Base-by-base conservation (phyloP, 2,888 invertebrate genomes). In the Argynnis bischoffii region DNA sequence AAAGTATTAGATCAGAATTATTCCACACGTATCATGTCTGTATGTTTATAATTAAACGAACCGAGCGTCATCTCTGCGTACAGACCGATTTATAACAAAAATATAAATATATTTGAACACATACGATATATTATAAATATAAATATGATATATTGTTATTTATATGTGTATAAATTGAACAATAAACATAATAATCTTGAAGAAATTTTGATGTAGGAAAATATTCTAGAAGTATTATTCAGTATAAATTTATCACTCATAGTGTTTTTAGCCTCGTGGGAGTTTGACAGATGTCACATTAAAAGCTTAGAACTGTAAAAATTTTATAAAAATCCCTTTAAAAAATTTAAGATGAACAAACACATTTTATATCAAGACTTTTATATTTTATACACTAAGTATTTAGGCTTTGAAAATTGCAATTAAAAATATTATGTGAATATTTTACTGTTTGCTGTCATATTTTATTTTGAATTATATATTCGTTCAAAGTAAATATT, bases 41-140 rank as follows among this genome's bases (percentile, higher is more conserved):
- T 61, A 41, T 61, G 61, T 61, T 61, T 61, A 61, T 61, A 61
- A 61, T 61, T 61, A 61, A 61, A 61, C 61, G 51, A 18, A 51
- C 41, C 50, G 35, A 11, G 35, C 61, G 61, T 61, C 61, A 61
- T 61, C 60, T 61, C 35, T 15, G 6, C 51, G 15, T 61, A 51
- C 15, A 41, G 51, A 61, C 51, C 35, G 51, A 61, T 51, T 61
- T 51, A 61, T 51, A 61, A 50, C 51, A 61, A 61, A n/a, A 51
- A 61, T 51, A 51, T 51, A 61, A 47, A 48, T 59, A 59, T 59
- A 41, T 41, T 11, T 41, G 11, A 41, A 41, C 35, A 41, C 35
- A 8, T 26, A 47, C 48, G n/a, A 13, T 48, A 47, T 1, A 13
- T 26, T 41, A 41, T 41, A 55, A 0, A 2, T 6, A 48, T 59